A percentile compares a stretch with the other conserved stretches of the same genome.
Conservation (phyloP, 2,113 vertebrate genomes). For the Syrrhaptes paradoxus region DNA sequence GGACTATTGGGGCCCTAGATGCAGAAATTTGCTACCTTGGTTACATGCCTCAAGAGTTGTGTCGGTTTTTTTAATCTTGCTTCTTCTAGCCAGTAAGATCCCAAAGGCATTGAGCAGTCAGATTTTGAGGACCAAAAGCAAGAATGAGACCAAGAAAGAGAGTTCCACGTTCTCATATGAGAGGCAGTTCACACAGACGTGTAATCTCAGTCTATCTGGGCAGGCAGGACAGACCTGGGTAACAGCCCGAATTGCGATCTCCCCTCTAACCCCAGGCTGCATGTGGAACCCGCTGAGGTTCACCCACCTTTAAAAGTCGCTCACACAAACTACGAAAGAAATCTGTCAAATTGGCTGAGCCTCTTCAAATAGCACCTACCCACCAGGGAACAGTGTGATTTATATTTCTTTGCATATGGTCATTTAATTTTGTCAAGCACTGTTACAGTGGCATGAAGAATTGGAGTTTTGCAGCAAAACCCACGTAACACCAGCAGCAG, state of each 20-base stretch:
- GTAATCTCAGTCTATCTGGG: fast-evolving
- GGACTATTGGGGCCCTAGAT: background rate
- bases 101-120: background rate
- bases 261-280: background rate
- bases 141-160: background rate
- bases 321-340: background rate
- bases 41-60: background rate
- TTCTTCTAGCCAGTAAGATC: background rate
- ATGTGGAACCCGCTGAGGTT: background rate
- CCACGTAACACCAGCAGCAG: background rate
- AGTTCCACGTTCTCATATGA: background rate
- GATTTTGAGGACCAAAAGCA: background rate
- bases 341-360: background rate
- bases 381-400: background rate
- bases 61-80: background rate
- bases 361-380: background rate
- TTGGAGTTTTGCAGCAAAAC: background rate
- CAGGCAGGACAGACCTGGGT: background rate
- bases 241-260: background rate
- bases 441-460: background rate
- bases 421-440: background rate
- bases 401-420: background rate
- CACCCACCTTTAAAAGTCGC: background rate
- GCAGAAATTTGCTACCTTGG: background rate
- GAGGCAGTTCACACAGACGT: fast-evolving